These are phyloP conservation scores for Shargacucullia verbasci DNA, from an alignment of 2,888 invertebrate genomes.

Conservation along the genomic window DNA sequence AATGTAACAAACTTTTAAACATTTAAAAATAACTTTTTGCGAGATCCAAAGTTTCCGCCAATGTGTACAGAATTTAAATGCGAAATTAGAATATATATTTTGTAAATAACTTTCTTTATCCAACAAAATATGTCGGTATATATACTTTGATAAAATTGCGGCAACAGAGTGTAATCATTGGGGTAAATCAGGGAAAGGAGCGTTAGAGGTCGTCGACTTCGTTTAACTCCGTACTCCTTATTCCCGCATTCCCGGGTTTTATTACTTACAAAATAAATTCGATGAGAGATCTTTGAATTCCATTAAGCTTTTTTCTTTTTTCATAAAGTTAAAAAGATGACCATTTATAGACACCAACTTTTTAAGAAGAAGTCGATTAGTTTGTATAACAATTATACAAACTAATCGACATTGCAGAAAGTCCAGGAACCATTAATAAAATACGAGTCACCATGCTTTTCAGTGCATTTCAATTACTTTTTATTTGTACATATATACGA, in stretches of 20 bases:
- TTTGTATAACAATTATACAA: no score
- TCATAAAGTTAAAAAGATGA: conserved; percentile 1
- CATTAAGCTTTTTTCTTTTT: conserved; percentile 20
- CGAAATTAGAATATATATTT: not conserved
- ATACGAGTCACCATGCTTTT: no score
- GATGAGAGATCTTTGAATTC: conserved; percentile 34
- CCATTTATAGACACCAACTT: no score
- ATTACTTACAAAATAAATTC: conserved; percentile 40
- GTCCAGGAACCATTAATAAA: no score
- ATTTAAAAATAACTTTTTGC: not conserved
- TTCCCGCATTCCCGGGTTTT: conserved; percentile 11
- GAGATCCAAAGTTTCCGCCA: no score
- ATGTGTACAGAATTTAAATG: no score
- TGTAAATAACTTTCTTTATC: conserved; percentile 8
- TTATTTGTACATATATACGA: no score
- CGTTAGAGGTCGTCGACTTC: conserved; percentile 34
- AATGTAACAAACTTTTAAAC: no score
- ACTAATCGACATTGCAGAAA: no score
- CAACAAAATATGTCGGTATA: not conserved
- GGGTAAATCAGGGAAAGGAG: conserved; percentile 35
- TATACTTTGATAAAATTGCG: conserved; percentile 16
- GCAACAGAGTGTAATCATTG: conserved; percentile 11
- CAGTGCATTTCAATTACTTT: no score
- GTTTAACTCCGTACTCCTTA: conserved; percentile 15
- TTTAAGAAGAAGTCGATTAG: no score